phyloP scores from a whole-genome alignment of 2,888 invertebrate genomes.

The Calephelis perditalis region DNA sequence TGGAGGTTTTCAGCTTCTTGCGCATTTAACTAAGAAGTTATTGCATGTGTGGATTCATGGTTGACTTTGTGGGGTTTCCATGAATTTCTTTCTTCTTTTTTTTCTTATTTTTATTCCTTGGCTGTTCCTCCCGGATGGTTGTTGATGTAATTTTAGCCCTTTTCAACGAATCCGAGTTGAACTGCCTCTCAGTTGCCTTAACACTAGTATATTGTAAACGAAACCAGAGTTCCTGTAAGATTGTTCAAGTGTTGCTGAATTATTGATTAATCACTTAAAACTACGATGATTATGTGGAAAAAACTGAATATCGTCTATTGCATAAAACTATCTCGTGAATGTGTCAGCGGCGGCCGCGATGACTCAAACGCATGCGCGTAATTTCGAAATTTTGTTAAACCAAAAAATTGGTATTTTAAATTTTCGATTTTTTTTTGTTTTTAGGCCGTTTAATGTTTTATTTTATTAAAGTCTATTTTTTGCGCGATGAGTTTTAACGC shows the following conservation, averaged over 20 bases:
- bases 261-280: constrained; percentile 70
- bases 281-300: constrained; percentile 68
- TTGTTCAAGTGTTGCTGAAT: constrained; percentile 77
- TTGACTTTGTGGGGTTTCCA: constrained; percentile 53
- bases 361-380: constrained; percentile 67
- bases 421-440: constrained; percentile 38
- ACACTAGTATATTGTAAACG: constrained; percentile 69
- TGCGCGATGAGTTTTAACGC: constrained; percentile 57
- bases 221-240: constrained; percentile 61
- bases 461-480: constrained; percentile 38
- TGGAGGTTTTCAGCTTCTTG: constrained; percentile 60
- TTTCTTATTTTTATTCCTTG: constrained; percentile 39
- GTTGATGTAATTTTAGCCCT: constrained; percentile 65
- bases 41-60: constrained; percentile 57
- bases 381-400: constrained; percentile 61
- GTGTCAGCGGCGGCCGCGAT: constrained; percentile 66
- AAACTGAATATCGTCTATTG: constrained; percentile 72
- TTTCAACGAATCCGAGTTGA: constrained; percentile 65
- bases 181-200: constrained; percentile 71
- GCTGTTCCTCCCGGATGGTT: constrained; percentile 70
- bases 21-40: constrained; percentile 69
- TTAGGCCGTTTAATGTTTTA: constrained; percentile 50
- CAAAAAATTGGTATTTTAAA: constrained; percentile 62
- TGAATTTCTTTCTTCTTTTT: constrained; percentile 50
- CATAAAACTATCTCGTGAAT: constrained; percentile 73